A percentile compares a stretch with the other conserved stretches of the same genome.
Conservation (phyloP, 2,888 invertebrate species). For the Rhamnusium bicolor region DNA sequence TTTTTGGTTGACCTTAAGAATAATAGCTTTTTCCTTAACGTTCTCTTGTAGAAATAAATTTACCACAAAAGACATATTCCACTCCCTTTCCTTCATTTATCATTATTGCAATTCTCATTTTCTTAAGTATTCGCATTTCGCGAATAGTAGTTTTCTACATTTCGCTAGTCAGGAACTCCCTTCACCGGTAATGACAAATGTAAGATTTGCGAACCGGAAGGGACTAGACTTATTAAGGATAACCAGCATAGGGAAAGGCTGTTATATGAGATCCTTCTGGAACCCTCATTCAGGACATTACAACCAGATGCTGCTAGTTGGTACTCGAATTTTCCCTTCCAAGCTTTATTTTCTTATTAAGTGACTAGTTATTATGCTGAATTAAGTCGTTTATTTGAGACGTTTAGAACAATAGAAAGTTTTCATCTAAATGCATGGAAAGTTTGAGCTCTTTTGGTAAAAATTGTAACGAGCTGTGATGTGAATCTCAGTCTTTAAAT, state of each 20-base stretch:
- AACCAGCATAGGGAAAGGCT: slow-evolving; percentile 8
- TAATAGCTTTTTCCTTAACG: slow-evolving; percentile 25
- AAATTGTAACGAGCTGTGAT: background rate
- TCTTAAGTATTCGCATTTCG: slow-evolving; percentile 46
- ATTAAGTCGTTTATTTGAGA: slow-evolving; percentile 55
- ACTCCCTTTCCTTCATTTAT: slow-evolving; percentile 44
- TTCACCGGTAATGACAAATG: slow-evolving; percentile 34
- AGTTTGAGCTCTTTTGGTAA: background rate
- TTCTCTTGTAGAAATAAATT: slow-evolving; percentile 39
- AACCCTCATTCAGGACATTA: slow-evolving; percentile 44
- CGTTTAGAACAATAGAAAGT: background rate
- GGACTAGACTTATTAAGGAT: slow-evolving; percentile 38
- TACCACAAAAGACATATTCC: slow-evolving; percentile 43
- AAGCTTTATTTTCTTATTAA: slow-evolving; percentile 58
- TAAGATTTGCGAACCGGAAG: slow-evolving; percentile 38
- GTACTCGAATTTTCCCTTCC: slow-evolving; percentile 49
- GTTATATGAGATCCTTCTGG: slow-evolving; percentile 32
- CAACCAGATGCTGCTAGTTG: slow-evolving; percentile 53
- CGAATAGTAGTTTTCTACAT: slow-evolving; percentile 35
- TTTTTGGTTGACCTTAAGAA: slow-evolving; percentile 19
- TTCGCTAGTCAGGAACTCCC: slow-evolving; percentile 24
- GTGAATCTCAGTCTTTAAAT: background rate
- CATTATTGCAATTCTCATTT: slow-evolving; percentile 49
- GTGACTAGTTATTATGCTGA: slow-evolving; percentile 57
- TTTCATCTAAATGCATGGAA: background rate